Evolutionary conservation across 2,797 vertebrate species (phyloP), one percentile per base, ranked within the genome.

Genomic region (Bovichtus diacanthus): DNA sequence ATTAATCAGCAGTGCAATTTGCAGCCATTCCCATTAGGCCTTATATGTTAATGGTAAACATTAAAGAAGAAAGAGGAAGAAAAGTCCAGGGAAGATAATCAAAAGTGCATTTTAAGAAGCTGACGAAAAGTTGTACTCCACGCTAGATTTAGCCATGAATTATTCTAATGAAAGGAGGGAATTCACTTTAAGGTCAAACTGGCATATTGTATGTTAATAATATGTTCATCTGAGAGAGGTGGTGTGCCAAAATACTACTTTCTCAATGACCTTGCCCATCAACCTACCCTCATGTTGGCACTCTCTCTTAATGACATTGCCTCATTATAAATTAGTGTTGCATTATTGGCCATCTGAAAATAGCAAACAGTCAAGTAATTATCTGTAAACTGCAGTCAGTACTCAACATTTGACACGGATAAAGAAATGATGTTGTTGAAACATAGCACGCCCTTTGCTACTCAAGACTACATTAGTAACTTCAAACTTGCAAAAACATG

Each of bases 111-210:
- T 90, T 81, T 62, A 75, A 71, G 54, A 59, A 61, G 54, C 74
- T 81, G 76, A 86, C 82, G 87, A 78, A 74, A 82, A 69, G 67
- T 66, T 68, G 62, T 83, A 76, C 68, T 81, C 65, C 4, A 39
- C n/a, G 61, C 87, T 90, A 90, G 78, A 91, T 89, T 83, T 78
- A 71, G 81, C 76, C 84, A 90, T 93, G 93, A 92, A 93, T 94
- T 95, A 94, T 94, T 89, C 46, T 92, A 94, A 94, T 95, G 92
- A 93, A 93, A 90, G 85, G 70, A 62, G 68, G 36, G 83, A 88
- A 90, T 87, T 75, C 47, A 80, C 71, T 90, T 81, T 92, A 90
- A 94, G 94, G 93, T 94, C 94, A 91, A 79, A 87, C 47, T 11
- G 85, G 68, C 76, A 63, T 25, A 64, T 70, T 69, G 47, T 83